Percentiles rank a stretch among this genome's conserved stretches.
Conservation (phyloP, 2,113 vertebrate genomes). For the Bucco capensis region DNA sequence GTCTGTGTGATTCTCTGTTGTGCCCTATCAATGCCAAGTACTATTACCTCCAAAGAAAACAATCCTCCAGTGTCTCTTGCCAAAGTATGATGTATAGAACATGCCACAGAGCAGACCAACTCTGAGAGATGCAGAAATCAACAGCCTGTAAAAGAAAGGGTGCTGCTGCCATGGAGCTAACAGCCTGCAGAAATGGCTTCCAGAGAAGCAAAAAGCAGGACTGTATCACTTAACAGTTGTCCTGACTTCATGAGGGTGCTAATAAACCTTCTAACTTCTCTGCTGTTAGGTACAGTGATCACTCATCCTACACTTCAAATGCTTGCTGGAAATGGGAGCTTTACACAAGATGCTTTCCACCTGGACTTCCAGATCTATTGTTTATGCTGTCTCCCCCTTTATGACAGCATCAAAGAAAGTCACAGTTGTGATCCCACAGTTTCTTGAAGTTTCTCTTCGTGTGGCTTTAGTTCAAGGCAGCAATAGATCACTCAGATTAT, state of each 20-base stretch:
- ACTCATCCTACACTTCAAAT: not conserved
- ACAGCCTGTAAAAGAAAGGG: not conserved
- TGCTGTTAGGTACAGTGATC: not conserved
- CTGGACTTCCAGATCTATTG: not conserved
- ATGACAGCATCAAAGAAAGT: not conserved
- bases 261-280: not conserved
- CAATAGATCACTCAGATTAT: not conserved
- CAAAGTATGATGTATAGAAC: not conserved
- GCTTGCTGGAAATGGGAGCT: not conserved
- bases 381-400: not conserved
- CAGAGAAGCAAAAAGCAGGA: not conserved
- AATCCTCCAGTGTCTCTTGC: not conserved
- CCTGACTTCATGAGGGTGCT: not conserved
- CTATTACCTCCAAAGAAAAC: not conserved
- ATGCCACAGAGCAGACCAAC: not conserved
- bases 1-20: not conserved
- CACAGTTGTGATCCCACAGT: not conserved
- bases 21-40: not conserved
- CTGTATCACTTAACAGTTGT: not conserved
- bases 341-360: not conserved
- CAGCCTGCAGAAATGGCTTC: not conserved
- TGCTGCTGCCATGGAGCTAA: not conserved
- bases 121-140: not conserved
- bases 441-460: not conserved
- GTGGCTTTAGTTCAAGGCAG: not conserved